These are phyloP conservation scores for Eciton burchellii DNA, from an alignment of 1,140 invertebrate species.

Conservation along the genomic window DNA sequence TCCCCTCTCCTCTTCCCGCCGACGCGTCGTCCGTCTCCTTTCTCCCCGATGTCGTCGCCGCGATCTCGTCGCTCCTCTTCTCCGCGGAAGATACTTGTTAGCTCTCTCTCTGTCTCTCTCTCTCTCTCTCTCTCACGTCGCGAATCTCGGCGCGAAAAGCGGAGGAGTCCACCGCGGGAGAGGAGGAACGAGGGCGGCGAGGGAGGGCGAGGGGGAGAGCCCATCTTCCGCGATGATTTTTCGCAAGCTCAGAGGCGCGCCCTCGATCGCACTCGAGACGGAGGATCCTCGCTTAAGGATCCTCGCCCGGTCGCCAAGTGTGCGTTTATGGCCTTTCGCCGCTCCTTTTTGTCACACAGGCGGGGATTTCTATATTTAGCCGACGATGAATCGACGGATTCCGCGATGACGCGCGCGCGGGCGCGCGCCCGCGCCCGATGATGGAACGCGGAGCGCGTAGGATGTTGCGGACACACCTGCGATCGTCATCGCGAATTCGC, in stretches of 20 bases:
- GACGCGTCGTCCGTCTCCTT: background rate
- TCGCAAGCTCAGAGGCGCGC: conserved; percentile 28
- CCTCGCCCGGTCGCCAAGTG: background rate
- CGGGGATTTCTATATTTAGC: conserved; percentile 51
- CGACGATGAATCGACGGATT: conserved; percentile 55
- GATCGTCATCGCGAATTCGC: conserved; percentile 1
- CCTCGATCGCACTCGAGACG: conserved; percentile 39
- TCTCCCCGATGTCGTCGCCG: conserved; percentile 44
- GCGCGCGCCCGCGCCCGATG: background rate
- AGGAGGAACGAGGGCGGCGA: conserved; percentile 33
- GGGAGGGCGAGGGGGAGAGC: conserved; percentile 1
- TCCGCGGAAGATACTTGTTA: conserved; percentile 66
- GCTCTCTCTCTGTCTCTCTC: too few species aligned
- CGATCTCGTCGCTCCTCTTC: conserved; percentile 53
- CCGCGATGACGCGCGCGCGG: background rate
- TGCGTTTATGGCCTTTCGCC: conserved; percentile 31
- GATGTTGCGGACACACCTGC: conserved; percentile 18
- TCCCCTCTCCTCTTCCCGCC: conserved; percentile 4
- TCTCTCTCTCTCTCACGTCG: too few species aligned
- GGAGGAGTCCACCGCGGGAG: conserved; percentile 51
- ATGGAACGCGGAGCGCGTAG: background rate
- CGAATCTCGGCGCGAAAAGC: conserved; percentile 25
- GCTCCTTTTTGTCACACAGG: conserved; percentile 47
- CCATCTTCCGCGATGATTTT: conserved; percentile 53
- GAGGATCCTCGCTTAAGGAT: conserved; percentile 39